Base-by-base conservation (phyloP, 2,113 vertebrate genomes). In the Apistogramma diplotaenia region DNA sequence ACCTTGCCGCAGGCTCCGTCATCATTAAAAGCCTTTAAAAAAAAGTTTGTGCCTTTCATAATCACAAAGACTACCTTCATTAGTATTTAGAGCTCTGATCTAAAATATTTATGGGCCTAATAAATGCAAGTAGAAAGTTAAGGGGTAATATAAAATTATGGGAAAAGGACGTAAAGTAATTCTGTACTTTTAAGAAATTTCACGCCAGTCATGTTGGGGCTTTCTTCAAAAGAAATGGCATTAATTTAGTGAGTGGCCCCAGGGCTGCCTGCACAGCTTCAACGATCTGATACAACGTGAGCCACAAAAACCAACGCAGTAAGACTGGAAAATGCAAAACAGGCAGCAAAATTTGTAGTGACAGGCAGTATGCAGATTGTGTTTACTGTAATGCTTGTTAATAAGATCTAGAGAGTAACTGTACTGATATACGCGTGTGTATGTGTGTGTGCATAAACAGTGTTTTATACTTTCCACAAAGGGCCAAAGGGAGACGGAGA, bases 201-300 rank as follows among this genome's bases (percentile, higher is more conserved):
- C 2, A 25, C 40, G 11, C 40, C 65, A 8, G 10, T 70, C 25
- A 25, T 70, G 43, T 49, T 29, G 29, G 18, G 43, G 43, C 65
- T 70, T 70, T 31, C 25, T 56, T 12, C 8, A 37, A 76, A 61
- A 54, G 23, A 72, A 60, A 51, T 80, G 81, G 31, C 1, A 51
- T 87, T 85, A 31, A 78, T 78, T 81, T 31, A 76, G 46, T 29
- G 33, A 76, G 35, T 37, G 40, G 4, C 76, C 43, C 3, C 59
- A 54, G 11, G 76, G 78, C 71, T 57, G 76, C 12, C 16, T 61
- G 54, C 31, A 35, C 57, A 76, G 74, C 53, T 55, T 65, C 11
- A 61, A 29, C 67, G 27, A 56, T 78, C 23, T 55, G 11, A 62
- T 67, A 25, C 46, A 57, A 88, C 31, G 25, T 27, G 72, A 83